Evolutionary conservation across 2,888 invertebrate species (phyloP), one percentile per base, ranked within the genome.

Genomic region (Nipponacmea schrenckii): DNA sequence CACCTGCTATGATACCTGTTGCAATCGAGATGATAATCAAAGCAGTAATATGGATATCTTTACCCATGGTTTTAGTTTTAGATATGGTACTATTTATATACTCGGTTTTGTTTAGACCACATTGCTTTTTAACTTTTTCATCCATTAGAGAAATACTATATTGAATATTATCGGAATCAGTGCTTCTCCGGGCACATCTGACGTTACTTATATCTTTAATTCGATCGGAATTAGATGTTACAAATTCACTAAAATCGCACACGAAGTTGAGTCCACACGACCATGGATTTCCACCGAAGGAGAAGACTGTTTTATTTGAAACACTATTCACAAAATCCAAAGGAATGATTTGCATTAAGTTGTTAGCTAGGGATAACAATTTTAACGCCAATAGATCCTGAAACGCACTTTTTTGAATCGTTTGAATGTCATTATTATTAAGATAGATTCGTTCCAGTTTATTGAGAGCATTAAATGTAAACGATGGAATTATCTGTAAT

Each of bases 401-500:
- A 7, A 81, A 79, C 3, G 76, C 69, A 27, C 77, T 74, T 10
- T 75, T 67, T 15, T 77, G 77, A 71, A 82, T 74, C 0, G 63
- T 67, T 27, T 68, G 67, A 17, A 83, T 73, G 10, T 70, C 67
- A 46, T 83, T 83, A 27, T 80, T 69, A 20, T 76, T 64, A 1
- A 82, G 72, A 17, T 68, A 72, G 12, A 83, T 50, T 26, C 24
- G 64, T 67, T 77, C 71, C 15, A 83, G 71, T 17, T 72, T 68
- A 17, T 70, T 64, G 71, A 82, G 56, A 26, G 72, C 71, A 50
- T 73, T 73, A 67, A 82, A 82, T 4, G 79, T 74, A 5, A 73
- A 77, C 12, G 70, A 64, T 66, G 74, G 69, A 17, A 83, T 76
- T 26, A 64, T 67, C 0, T 74, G 69, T 3, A 83, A 73, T 17